Evolutionary conservation across 2,113 vertebrate genomes (phyloP).

Genomic region (Phylloscopus trochilus): DNA sequence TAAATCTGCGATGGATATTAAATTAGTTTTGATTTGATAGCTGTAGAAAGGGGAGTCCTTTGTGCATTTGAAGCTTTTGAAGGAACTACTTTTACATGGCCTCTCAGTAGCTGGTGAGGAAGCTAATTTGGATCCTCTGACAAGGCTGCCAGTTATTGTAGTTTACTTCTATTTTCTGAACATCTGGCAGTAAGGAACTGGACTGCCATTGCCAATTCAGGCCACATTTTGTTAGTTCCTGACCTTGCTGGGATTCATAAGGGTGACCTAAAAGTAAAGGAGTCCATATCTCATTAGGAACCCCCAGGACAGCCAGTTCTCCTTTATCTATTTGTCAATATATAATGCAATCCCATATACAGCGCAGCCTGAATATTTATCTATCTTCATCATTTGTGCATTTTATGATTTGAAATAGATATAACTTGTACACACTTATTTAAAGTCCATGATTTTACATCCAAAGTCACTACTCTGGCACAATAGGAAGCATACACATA

Average conservation of each 20-base stretch:
- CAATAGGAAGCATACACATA: background rate
- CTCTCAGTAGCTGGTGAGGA: background rate
- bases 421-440: background rate
- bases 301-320: background rate
- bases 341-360: conserved; percentile 8
- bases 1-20: conserved; percentile 4
- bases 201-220: background rate
- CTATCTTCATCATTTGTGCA: background rate
- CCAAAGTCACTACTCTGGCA: background rate
- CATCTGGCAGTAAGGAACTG: background rate
- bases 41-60: background rate
- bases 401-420: background rate
- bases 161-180: conserved; percentile 36
- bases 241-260: conserved; percentile 23
- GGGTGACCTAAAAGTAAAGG: conserved; percentile 39
- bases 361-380: conserved; percentile 28
- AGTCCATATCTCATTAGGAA: conserved; percentile 25
- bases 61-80: background rate
- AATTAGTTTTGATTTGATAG: background rate
- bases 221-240: conserved; percentile 1
- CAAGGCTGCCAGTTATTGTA: background rate
- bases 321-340: conserved; percentile 13
- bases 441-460: background rate
- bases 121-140: background rate
- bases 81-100: background rate